Conservation (phyloP, 2,888 invertebrate species). For the Ornithoptera alexandrae region DNA sequence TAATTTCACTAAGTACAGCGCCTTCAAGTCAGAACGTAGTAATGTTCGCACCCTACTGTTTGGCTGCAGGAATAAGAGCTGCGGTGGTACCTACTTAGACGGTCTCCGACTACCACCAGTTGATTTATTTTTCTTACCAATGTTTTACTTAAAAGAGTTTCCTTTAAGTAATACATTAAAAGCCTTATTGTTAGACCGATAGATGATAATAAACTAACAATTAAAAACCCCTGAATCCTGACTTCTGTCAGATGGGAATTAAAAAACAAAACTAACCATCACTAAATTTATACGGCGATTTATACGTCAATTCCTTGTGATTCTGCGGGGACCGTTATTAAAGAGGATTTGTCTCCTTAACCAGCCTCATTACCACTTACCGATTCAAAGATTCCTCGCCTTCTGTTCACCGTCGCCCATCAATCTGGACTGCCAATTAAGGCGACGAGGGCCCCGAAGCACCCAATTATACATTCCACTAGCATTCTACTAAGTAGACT, state of each 20-base stretch:
- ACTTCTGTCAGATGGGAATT: not conserved
- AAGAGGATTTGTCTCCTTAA: slow-evolving; percentile 33
- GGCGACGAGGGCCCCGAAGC: slow-evolving; percentile 17
- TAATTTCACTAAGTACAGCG: too few species aligned
- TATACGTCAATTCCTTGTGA: slow-evolving; percentile 10
- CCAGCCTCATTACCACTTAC: slow-evolving; percentile 45
- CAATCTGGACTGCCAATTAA: slow-evolving; percentile 39
- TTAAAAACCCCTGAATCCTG: not conserved
- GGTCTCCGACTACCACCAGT: too few species aligned
- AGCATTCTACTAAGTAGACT: slow-evolving; percentile 19
- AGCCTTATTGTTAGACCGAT: too few species aligned
- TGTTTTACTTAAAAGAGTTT: too few species aligned
- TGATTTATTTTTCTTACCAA: too few species aligned
- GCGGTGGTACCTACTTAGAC: too few species aligned
- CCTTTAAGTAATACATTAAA: too few species aligned
- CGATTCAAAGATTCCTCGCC: slow-evolving; percentile 42
- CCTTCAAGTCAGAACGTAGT: too few species aligned
- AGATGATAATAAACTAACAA: not conserved
- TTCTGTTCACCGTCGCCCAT: slow-evolving; percentile 32
- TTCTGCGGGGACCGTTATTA: slow-evolving; percentile 12
- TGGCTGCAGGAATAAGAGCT: too few species aligned
- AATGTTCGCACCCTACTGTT: too few species aligned
- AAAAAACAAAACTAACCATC: not conserved
- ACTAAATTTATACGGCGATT: slow-evolving; percentile 14
- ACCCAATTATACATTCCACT: slow-evolving; percentile 25